These are phyloP conservation scores for Hylyphantes graminicola DNA, from an alignment of 1,140 invertebrate genomes.

Conservation along the genomic window DNA sequence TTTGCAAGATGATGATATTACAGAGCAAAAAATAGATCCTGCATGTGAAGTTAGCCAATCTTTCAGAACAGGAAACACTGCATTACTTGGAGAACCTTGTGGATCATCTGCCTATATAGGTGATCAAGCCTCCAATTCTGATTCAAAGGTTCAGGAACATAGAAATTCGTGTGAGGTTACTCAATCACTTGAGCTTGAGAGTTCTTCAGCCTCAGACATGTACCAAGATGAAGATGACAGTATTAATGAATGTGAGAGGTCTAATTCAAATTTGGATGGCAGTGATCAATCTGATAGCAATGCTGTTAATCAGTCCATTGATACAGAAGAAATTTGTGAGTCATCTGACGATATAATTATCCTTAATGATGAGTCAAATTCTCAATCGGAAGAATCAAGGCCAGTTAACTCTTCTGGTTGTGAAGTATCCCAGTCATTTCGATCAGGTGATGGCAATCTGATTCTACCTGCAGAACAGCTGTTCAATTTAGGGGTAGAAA, in stretches of 20 bases:
- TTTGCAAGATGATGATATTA: not conserved
- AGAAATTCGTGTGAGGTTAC: conserved; percentile 9
- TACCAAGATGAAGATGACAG: not conserved
- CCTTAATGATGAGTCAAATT: not conserved
- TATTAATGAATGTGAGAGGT: not conserved
- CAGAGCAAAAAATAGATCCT: not conserved
- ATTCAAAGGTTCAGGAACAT: not conserved
- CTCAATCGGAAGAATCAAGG: not conserved
- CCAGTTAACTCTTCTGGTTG: conserved; percentile 13
- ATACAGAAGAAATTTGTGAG: conserved; percentile 14
- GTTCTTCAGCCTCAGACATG: not conserved
- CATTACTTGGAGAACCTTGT: not conserved
- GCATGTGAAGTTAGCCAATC: conserved; percentile 44
- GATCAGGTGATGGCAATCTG: not conserved
- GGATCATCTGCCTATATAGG: not conserved
- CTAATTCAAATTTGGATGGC: not conserved
- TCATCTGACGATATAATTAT: conserved; percentile 28
- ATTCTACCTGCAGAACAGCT: not conserved
- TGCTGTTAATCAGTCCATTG: not conserved
- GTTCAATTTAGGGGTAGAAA: conserved; percentile 6
- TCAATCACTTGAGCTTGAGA: conserved; percentile 19
- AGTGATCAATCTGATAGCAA: not conserved
- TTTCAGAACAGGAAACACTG: not conserved
- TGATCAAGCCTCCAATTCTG: not conserved
- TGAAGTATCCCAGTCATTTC: conserved; percentile 39